Conservation (phyloP, 53 echinoderm and acorn worm species). For the Paelopatides confundens region DNA sequence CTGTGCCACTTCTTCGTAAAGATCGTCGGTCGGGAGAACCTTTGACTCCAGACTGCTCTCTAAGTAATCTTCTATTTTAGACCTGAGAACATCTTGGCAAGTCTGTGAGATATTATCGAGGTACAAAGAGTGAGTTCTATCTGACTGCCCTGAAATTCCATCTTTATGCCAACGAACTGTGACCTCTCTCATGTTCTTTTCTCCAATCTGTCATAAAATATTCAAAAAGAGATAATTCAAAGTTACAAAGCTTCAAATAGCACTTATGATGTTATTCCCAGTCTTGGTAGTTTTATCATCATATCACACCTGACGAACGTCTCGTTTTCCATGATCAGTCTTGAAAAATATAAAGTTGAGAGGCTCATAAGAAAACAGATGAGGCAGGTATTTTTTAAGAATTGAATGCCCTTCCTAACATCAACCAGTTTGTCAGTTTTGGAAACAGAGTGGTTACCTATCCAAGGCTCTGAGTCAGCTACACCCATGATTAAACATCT, state of each 20-base stretch:
- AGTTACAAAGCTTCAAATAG: background rate
- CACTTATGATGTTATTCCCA: background rate
- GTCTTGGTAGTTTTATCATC: background rate
- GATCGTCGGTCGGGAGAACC: slow-evolving; percentile 9
- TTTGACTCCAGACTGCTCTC: background rate
- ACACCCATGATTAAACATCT: too few relatives aligned
- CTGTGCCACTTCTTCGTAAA: slow-evolving; percentile 79
- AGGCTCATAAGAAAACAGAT: too few relatives aligned
- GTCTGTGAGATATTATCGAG: slow-evolving; percentile 76
- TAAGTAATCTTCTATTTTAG: slow-evolving; percentile 42
- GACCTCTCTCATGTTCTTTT: slow-evolving; percentile 74
- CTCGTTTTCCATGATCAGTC: too few relatives aligned
- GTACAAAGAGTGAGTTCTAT: slow-evolving; percentile 74
- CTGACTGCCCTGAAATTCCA: slow-evolving; percentile 70
- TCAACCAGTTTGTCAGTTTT: too few relatives aligned
- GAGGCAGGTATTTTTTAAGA: too few relatives aligned
- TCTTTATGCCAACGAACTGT: slow-evolving; percentile 86
- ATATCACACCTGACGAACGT: too few relatives aligned
- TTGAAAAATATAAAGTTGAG: too few relatives aligned
- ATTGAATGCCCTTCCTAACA: too few relatives aligned
- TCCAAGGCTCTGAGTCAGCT: too few relatives aligned
- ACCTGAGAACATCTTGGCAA: slow-evolving; percentile 66
- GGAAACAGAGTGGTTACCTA: too few relatives aligned
- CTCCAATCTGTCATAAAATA: slow-evolving; percentile 44
- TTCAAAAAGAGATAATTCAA: background rate